Evolutionary conservation across 2,113 vertebrate genomes (phyloP).

Genomic region (Piaya cayana): DNA sequence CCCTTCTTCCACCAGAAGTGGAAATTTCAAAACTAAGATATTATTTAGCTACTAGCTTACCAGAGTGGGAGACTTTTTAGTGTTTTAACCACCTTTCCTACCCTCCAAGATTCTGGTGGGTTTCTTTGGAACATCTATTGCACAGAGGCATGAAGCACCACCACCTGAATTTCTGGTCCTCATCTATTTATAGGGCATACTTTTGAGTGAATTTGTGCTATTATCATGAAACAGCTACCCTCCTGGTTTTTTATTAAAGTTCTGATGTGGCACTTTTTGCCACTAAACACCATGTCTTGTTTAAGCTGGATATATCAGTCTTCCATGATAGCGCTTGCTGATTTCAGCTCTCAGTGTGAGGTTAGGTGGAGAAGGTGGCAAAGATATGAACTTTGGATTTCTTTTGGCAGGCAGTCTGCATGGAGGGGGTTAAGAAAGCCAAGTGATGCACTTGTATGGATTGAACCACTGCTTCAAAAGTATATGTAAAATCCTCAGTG

Average conservation of each 20-base stretch:
- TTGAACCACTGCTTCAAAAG: not conserved
- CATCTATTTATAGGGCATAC: not conserved
- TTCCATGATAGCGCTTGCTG: not conserved
- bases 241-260: not conserved
- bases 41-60: not conserved
- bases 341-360: not conserved
- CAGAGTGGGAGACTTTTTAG: not conserved
- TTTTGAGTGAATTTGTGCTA: not conserved
- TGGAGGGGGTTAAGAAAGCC: not conserved
- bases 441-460: not conserved
- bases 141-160: not conserved
- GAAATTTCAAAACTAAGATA: not conserved
- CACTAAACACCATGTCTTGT: not conserved
- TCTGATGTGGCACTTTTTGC: not conserved
- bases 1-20: not conserved
- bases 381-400: not conserved
- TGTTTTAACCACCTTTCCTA: not conserved
- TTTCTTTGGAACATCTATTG: not conserved
- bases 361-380: not conserved
- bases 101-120: fast-evolving
- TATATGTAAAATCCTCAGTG: not conserved
- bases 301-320: not conserved
- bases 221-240: not conserved
- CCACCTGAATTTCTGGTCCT: not conserved
- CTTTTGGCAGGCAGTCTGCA: not conserved